phyloP scores from a whole-genome alignment of 2,113 vertebrate genomes.

The Onychorhynchus coronatus region DNA sequence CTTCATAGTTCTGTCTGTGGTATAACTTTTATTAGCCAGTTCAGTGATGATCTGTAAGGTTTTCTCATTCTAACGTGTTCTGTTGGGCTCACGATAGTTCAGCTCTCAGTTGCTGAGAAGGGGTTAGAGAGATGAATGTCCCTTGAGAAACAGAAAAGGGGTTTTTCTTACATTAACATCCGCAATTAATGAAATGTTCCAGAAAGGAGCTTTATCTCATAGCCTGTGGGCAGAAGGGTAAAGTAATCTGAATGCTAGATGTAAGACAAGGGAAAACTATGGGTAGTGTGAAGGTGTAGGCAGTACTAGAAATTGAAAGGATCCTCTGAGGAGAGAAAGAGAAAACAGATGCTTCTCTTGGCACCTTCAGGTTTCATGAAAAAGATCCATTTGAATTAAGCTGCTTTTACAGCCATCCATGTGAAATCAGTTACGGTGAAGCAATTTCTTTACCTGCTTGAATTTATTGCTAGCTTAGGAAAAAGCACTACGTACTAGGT shows the following conservation, averaged over 20 bases:
- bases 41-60: accelerated
- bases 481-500: neutral
- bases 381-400: neutral
- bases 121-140: neutral
- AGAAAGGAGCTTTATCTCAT: neutral
- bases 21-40: neutral
- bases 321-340: neutral
- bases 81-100: neutral
- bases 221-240: neutral
- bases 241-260: neutral
- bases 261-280: neutral
- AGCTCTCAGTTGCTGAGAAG: neutral
- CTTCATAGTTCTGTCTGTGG: neutral
- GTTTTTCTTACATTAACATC: neutral
- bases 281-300: neutral
- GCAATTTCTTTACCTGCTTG: neutral
- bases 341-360: neutral
- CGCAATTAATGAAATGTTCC: neutral
- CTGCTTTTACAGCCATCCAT: neutral
- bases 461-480: neutral
- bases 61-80: neutral
- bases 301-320: neutral
- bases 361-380: neutral
- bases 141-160: neutral
- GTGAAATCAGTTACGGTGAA: neutral